Conservation (phyloP, 2,888 invertebrate species). For the Tinea semifulvella region DNA sequence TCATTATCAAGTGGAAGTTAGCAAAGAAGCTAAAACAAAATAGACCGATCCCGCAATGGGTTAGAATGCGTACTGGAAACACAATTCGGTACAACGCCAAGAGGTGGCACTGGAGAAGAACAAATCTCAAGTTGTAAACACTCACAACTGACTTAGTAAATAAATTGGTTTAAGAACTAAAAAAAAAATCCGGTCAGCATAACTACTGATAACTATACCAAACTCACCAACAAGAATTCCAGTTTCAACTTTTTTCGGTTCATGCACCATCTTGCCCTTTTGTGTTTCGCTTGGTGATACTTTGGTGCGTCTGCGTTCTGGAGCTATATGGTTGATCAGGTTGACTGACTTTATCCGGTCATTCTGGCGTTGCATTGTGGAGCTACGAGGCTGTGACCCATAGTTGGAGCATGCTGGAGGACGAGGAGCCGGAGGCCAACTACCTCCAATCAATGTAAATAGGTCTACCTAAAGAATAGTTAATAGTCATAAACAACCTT, state of each 20-base stretch:
- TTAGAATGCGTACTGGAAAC: too few relatives aligned
- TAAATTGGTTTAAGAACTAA: too few relatives aligned
- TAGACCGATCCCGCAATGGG: too few relatives aligned
- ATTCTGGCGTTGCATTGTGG: conserved; percentile 50
- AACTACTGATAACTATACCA: too few relatives aligned
- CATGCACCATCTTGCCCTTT: conserved; percentile 49
- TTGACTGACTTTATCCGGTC: conserved; percentile 69
- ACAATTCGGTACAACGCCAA: too few relatives aligned
- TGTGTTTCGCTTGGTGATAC: conserved; percentile 18
- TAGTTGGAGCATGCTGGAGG: conserved; percentile 41
- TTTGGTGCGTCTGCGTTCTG: conserved; percentile 41
- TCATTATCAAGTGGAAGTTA: background rate
- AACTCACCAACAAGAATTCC: conserved; percentile 55
- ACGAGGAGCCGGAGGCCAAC: conserved; percentile 56
- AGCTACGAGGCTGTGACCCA: conserved; percentile 38
- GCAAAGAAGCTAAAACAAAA: too few relatives aligned
- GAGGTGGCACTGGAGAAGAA: too few relatives aligned
- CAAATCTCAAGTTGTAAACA: too few relatives aligned
- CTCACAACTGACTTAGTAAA: too few relatives aligned
- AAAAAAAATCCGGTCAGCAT: too few relatives aligned
- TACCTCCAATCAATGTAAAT: conserved; percentile 54
- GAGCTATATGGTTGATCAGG: conserved; percentile 63
- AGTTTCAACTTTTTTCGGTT: conserved; percentile 55
- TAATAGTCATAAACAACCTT: background rate
- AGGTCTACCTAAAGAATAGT: conserved; percentile 39